A percentile compares a stretch with the other conserved stretches of the same genome.
phyloP scores from a whole-genome alignment of 2,888 invertebrate species.

The Eretmocerus hayati region DNA sequence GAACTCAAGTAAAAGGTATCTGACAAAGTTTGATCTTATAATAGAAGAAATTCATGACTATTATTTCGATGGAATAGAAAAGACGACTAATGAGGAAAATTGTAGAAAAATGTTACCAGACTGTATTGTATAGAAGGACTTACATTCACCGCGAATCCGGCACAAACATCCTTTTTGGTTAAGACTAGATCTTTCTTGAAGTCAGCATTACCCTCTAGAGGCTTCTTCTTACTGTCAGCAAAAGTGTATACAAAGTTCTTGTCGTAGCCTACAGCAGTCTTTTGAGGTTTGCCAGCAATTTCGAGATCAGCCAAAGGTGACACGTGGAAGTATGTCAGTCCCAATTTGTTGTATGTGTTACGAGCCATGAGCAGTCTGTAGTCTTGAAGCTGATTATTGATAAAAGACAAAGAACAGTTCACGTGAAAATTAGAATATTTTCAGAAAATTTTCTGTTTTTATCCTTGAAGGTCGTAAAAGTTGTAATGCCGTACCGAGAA shows the following conservation, averaged over 20 bases:
- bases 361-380: constrained; percentile 37
- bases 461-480: neutral
- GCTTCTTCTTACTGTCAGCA: constrained; percentile 59
- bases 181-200: constrained; percentile 53
- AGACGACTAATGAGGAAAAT: no score
- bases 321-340: constrained; percentile 57
- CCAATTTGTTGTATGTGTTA: constrained; percentile 51
- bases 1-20: no score
- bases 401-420: no score
- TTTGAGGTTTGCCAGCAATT: constrained; percentile 52
- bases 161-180: constrained; percentile 55
- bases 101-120: no score
- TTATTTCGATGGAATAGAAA: no score
- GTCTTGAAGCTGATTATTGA: constrained; percentile 38
- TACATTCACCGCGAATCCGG: constrained; percentile 59
- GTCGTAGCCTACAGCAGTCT: constrained; percentile 58
- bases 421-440: no score
- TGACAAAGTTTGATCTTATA: neutral
- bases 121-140: constrained; percentile 34
- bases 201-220: constrained; percentile 52
- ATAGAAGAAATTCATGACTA: neutral
- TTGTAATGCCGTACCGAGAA: constrained; percentile 47
- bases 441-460: neutral
- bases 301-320: constrained; percentile 53
- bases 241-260: constrained; percentile 56